Evolutionary conservation across 2,113 vertebrate genomes (phyloP), one percentile per base, ranked within the genome.

Genomic region (Melanotaenia duboulayi): DNA sequence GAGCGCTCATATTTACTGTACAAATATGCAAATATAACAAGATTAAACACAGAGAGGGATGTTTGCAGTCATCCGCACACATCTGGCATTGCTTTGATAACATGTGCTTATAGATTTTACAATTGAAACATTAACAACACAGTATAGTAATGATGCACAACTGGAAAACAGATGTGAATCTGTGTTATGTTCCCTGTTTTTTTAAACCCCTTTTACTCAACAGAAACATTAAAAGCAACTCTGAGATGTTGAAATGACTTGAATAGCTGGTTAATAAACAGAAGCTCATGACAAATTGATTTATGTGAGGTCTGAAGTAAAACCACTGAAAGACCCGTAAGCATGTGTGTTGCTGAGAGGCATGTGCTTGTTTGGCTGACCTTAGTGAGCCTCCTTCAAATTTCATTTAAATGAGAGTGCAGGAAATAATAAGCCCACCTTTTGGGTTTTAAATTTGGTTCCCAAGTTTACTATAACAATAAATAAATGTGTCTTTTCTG

Each of bases 1-100:
- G 74, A 79, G 40, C 74, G 69, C 74, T 80, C 62, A 79, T 71
- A 77, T 87, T 85, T 56, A 85, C 71, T 32, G 74, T 56, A 44
- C 23, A 75, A 54, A 73, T 70, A 66, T 54, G 72, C 67, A 83
- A 82, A 80, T 62, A 56, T 17, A 22, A 61, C 52, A 49, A 52
- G 55, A 79, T 73, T 57, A 64, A 48, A 85, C 55, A 74, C 54
- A 80, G 19, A 49, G 60, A 51, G 35, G 28, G 20, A 46, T 44
- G 60, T 71, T 68, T 61, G 44, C 35, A 58, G 54, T 20, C 70
- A 35, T 70, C 40, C 42, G 35, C 14, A 42, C 44, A 74, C 81
- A 87, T 82, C 68, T 88, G 86, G 58, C 17, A 22, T 24, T 22
- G 25, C 71, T 84, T 78, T 57, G 24, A 42, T 19, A 7, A 71